Base-by-base conservation (phyloP, 2,888 invertebrate genomes). In the Ophion ventricosus region DNA sequence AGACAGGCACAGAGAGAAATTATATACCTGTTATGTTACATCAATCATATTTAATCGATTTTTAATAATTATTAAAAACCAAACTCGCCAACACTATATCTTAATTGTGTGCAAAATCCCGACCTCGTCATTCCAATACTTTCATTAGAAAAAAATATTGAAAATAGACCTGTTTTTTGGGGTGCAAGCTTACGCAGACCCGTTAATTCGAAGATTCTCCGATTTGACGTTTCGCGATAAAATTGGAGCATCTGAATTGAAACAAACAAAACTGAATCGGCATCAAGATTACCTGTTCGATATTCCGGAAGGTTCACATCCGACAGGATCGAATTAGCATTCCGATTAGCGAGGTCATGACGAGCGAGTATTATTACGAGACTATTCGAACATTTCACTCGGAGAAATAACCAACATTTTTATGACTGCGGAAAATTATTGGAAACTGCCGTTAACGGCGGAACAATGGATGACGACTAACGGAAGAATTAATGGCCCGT, bases 401-500 rank as follows among this genome's bases (percentile, higher is more conserved):
- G 10, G n/a, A 4, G 43, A 40, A 67, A 67, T 25, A 43, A 67
- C 17, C 17, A 25, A 49, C 8, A 49, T 67, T 49, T 67, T 67
- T 67, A 17, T 25, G 1, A 49, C 29, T 11, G 5, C 69, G 56
- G 49, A 5, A 29, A 70, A 20, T 70, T 54, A 70, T 70, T 49
- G 26, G 26, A 11, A 54, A 70, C 5, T 5, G 17, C 20, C 29
- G 54, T 54, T 70, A 56, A 56, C 49, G 54, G 25, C 20, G 11
- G 54, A 70, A 54, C 54, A 70, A 54, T 54, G 69, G 69, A 56
- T n/a, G 49, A 49, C 26, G 29, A 54, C 26, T 29, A 54, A 70
- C 29, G 69, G 29, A 70, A 70, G 69, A 54, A 54, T 26, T 70
- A 70, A 70, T 56, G 56, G 54, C 29, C 54, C 54, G 54, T 29